Evolutionary conservation across 2,113 vertebrate species (phyloP).

Genomic region (Charina bottae): DNA sequence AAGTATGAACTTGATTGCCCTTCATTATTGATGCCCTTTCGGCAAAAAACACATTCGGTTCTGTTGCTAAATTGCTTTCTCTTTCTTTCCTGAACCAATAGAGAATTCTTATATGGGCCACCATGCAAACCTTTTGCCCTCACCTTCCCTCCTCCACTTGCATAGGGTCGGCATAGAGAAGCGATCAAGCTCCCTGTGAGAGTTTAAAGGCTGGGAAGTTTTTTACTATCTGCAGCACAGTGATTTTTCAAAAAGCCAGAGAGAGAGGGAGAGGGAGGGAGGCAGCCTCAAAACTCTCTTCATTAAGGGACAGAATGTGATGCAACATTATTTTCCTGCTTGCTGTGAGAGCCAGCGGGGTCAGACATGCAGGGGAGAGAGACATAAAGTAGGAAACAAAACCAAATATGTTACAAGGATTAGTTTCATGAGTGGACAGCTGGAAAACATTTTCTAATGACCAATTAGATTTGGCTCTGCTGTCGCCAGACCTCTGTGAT

Average conservation of each 20-base stretch:
- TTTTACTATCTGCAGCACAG: background rate
- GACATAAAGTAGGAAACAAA: background rate
- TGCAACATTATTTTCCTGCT: background rate
- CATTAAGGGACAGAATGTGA: constrained; percentile 5
- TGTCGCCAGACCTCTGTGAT: background rate
- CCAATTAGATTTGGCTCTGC: background rate
- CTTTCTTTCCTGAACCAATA: background rate
- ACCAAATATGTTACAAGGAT: background rate
- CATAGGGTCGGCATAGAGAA: constrained; percentile 31
- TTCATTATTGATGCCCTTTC: constrained; percentile 1
- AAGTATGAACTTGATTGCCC: background rate
- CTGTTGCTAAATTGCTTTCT: background rate
- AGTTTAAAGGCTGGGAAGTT: background rate
- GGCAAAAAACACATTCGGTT: background rate
- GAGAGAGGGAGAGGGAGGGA: background rate
- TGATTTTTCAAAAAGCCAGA: background rate
- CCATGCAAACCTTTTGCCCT: background rate
- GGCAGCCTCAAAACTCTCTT: constrained; percentile 20
- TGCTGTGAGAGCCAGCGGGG: background rate
- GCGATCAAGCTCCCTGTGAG: constrained; percentile 18
- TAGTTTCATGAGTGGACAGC: background rate
- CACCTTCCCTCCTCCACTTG: constrained; percentile 15
- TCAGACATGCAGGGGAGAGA: background rate
- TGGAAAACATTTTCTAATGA: constrained; percentile 3
- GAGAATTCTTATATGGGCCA: background rate